These are phyloP conservation scores for Cinclus cinclus DNA, from an alignment of 2,113 vertebrate genomes.

Conservation along the genomic window DNA sequence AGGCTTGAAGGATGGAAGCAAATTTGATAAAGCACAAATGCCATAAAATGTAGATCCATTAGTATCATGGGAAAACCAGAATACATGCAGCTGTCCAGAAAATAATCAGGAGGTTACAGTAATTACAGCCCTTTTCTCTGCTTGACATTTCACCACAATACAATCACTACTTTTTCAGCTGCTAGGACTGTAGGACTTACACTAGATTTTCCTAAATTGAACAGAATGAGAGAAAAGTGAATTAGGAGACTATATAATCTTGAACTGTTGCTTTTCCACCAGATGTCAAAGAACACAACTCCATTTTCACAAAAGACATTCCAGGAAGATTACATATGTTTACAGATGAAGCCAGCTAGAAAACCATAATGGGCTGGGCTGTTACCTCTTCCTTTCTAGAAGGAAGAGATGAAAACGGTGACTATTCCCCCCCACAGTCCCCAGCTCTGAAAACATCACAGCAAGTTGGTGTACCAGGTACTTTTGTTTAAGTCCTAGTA, in stretches of 20 bases:
- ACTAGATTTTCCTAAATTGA: neutral
- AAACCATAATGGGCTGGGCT: neutral
- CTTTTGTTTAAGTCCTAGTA: neutral
- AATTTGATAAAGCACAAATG: neutral
- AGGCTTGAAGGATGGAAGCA: neutral
- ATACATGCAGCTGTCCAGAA: neutral
- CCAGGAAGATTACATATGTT: neutral
- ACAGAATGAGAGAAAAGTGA: neutral
- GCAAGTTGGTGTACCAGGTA: neutral
- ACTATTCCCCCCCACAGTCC: fast-evolving
- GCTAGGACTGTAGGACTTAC: neutral
- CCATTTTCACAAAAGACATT: neutral
- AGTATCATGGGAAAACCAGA: neutral
- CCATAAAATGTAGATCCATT: neutral
- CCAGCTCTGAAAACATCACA: neutral
- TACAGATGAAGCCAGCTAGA: neutral
- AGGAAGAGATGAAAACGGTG: neutral
- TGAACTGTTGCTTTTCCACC: neutral
- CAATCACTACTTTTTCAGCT: neutral
- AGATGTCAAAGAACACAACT: neutral
- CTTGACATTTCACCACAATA: neutral
- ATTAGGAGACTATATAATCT: neutral
- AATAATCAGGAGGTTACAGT: neutral
- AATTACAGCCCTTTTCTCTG: neutral
- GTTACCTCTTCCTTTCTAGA: neutral